These are phyloP conservation scores for Rhinogobius similis DNA, from an alignment of 2,113 vertebrate genomes.

Conservation along the genomic window DNA sequence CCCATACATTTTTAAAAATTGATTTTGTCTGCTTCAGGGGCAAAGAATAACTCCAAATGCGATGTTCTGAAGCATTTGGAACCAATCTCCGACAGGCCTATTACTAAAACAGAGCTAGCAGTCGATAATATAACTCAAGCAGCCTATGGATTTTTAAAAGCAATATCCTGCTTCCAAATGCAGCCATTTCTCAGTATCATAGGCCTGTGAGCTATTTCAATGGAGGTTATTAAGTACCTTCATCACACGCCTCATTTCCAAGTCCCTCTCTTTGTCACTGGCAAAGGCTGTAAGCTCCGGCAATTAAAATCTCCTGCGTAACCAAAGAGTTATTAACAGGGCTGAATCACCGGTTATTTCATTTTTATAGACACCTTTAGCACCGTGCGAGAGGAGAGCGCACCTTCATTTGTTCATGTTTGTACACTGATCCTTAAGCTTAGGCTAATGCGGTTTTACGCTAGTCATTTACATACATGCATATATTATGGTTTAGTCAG, in stretches of 20 bases:
- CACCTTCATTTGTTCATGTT: conserved; percentile 41
- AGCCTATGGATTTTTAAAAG: conserved; percentile 67
- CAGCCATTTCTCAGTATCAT: conserved; percentile 62
- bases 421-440: conserved; percentile 34
- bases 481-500: background rate
- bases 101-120: conserved; percentile 58
- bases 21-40: background rate
- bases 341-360: conserved; percentile 55
- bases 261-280: conserved; percentile 52
- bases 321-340: conserved; percentile 55
- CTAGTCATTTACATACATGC: background rate
- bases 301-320: conserved; percentile 65
- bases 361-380: conserved; percentile 57
- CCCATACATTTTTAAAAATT: background rate
- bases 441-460: background rate
- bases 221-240: conserved; percentile 70
- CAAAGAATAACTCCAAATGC: conserved; percentile 25
- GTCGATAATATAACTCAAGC: conserved; percentile 61
- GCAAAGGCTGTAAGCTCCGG: conserved; percentile 43
- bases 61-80: conserved; percentile 27
- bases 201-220: conserved; percentile 63
- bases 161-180: conserved; percentile 65
- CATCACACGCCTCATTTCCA: conserved; percentile 63
- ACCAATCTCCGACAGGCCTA: conserved; percentile 50
- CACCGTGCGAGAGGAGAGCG: conserved; percentile 19